Evolutionary conservation across 2,888 invertebrate genomes (phyloP), one percentile per base, ranked within the genome.

Genomic region (Pseudanteris insignis): DNA sequence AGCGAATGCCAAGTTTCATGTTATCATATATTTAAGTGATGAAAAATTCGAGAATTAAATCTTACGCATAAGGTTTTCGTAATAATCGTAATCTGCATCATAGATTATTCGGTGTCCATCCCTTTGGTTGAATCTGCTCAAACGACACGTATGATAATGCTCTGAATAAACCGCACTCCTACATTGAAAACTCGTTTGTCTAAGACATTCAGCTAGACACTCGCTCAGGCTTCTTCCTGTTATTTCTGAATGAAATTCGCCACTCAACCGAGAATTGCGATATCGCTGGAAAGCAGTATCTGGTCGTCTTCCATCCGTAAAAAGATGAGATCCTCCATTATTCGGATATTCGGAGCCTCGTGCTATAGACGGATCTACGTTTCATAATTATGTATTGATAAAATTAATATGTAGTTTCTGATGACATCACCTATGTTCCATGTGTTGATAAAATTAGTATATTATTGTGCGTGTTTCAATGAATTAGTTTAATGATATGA

Each of bases 51-150:
- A n/a, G n/a, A n/a, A n/a, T n/a, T n/a, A n/a, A 18, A 9, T 7
- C 92, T 88, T 84, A 93, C 94, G 89, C 92, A 93, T 92, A 41
- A 94, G 84, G 82, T 93, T 93, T 81, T 94, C 94, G 75, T 94
- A 94, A 81, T 94, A 94, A 82, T 94, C 94, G 79, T 92, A 94
- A 80, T 93, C 93, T 1, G 92, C 91, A 78, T 94, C 94, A 76
- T 93, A 93, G 66, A 93, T 89, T 47, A 94, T 88, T 60, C 93
- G 84, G 86, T 92, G 91, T 30, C 92, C 92, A 76, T 93, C 91
- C 72, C 90, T 87, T 81, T 92, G 91, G 81, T 92, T 92, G 81
- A 89, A 93, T 72, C 92, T 85, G 75, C 92, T 92, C 65, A 94
- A 84, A 25, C 92, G 85, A 76, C 94, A 94, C 34, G 90, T 91